Evolutionary conservation across 2,113 vertebrate genomes (phyloP).

Genomic region (Acrocephalus kingi): DNA sequence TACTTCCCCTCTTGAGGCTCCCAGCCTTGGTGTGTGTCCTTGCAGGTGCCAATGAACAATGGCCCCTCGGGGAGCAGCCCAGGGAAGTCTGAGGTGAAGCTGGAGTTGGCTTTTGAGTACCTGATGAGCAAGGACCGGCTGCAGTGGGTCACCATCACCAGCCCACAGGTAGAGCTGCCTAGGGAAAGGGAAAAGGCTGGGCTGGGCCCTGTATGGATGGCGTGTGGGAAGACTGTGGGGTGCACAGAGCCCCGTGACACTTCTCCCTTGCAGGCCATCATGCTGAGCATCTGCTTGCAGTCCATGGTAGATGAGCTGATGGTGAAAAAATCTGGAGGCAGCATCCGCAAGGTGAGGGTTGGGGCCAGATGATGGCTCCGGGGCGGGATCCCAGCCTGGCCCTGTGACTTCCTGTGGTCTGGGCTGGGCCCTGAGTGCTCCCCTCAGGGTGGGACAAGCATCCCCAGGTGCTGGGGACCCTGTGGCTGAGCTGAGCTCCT

Average conservation of each 20-base stretch:
- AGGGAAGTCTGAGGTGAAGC: conserved; percentile 88
- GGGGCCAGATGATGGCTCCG: background rate
- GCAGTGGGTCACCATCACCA: conserved; percentile 99
- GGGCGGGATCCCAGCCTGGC: background rate
- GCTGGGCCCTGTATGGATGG: accelerated
- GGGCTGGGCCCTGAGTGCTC: background rate
- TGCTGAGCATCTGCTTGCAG: conserved; percentile 99
- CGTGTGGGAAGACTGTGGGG: accelerated
- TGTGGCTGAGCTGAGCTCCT: background rate
- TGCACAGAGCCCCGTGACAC: accelerated
- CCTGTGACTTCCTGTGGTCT: background rate
- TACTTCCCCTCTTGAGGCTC: background rate
- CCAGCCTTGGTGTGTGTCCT: background rate
- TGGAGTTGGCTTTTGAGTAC: conserved; percentile 97
- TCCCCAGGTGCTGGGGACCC: background rate
- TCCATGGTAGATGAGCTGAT: conserved; percentile 99
- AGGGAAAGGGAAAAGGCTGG: background rate
- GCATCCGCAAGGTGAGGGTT: conserved; percentile 90
- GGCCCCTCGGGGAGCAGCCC: conserved; percentile 83
- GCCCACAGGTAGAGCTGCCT: conserved; percentile 85
- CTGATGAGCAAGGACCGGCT: conserved; percentile 98
- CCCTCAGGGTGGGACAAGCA: background rate
- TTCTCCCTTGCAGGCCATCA: conserved; percentile 87
- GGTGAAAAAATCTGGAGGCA: conserved; percentile 98
- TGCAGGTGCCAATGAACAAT: conserved; percentile 87